Evolutionary conservation across 2,888 invertebrate species (phyloP).

Genomic region (Tetramorium bicarinatum): DNA sequence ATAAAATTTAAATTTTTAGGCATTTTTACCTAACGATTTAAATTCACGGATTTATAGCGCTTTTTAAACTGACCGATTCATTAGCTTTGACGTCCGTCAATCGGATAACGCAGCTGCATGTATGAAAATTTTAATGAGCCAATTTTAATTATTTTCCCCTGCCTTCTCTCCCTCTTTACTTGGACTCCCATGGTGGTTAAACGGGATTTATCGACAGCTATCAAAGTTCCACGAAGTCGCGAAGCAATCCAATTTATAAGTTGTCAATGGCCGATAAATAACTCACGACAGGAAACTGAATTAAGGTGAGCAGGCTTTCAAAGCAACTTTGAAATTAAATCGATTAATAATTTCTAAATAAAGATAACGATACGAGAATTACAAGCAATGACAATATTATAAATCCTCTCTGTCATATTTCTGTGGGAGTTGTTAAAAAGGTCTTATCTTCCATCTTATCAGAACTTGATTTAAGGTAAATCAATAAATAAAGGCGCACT

Average conservation of each 20-base stretch:
- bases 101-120: slow-evolving; percentile 33
- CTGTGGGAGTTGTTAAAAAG: neutral
- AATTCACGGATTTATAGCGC: slow-evolving; percentile 32
- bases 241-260: slow-evolving; percentile 56
- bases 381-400: neutral
- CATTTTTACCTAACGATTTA: slow-evolving; percentile 16
- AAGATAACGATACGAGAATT: slow-evolving; percentile 3
- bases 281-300: slow-evolving; percentile 45
- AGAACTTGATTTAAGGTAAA: neutral
- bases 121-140: slow-evolving; percentile 53
- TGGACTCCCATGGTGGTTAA: slow-evolving; percentile 38
- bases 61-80: slow-evolving; percentile 14
- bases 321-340: slow-evolving; percentile 47
- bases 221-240: slow-evolving; percentile 46
- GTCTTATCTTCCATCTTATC: too few species aligned
- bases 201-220: slow-evolving; percentile 56
- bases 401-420: neutral
- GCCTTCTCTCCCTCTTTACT: slow-evolving; percentile 2
- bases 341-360: slow-evolving; percentile 33
- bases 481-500: neutral
- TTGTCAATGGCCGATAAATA: slow-evolving; percentile 56
- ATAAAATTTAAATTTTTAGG: slow-evolving; percentile 18
- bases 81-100: slow-evolving; percentile 46
- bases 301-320: slow-evolving; percentile 29
- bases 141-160: slow-evolving; percentile 51